phyloP scores from a whole-genome alignment of 2,888 invertebrate species.

The Drosophila cracens region DNA sequence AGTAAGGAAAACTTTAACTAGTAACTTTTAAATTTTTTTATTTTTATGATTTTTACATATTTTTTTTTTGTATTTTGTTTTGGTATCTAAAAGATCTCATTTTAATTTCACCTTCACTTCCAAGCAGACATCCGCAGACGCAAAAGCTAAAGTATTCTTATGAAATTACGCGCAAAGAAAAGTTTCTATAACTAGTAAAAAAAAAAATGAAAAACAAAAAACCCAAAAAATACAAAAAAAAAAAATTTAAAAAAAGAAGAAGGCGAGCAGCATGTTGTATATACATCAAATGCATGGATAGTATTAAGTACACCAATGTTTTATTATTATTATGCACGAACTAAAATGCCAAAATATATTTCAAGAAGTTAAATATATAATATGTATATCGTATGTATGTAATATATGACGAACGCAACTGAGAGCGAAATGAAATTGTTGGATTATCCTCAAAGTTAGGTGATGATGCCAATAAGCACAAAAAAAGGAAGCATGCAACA shows the following conservation, averaged over 20 bases:
- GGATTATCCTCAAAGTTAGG: constrained; percentile 10
- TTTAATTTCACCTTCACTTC: constrained; percentile 66
- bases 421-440: constrained; percentile 7
- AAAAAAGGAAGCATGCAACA: neutral
- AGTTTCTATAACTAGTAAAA: constrained; percentile 57
- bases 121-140: constrained; percentile 71
- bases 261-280: constrained; percentile 32
- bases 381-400: neutral
- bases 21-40: constrained; percentile 19
- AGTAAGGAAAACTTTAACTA: constrained; percentile 8
- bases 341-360: constrained; percentile 72
- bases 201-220: constrained; percentile 16
- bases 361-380: constrained; percentile 9
- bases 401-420: constrained; percentile 20
- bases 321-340: constrained; percentile 72
- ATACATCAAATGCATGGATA: constrained; percentile 41
- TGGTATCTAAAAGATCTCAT: constrained; percentile 69
- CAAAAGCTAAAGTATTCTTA: constrained; percentile 77
- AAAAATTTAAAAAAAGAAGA: neutral
- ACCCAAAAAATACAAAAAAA: constrained; percentile 6
- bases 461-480: neutral
- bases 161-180: constrained; percentile 68
- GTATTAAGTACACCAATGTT: constrained; percentile 64
- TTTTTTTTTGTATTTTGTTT: constrained; percentile 33
- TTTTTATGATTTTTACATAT: constrained; percentile 14